phyloP scores from a whole-genome alignment of 2,888 invertebrate genomes.

The Schrankia costaestrigalis region DNA sequence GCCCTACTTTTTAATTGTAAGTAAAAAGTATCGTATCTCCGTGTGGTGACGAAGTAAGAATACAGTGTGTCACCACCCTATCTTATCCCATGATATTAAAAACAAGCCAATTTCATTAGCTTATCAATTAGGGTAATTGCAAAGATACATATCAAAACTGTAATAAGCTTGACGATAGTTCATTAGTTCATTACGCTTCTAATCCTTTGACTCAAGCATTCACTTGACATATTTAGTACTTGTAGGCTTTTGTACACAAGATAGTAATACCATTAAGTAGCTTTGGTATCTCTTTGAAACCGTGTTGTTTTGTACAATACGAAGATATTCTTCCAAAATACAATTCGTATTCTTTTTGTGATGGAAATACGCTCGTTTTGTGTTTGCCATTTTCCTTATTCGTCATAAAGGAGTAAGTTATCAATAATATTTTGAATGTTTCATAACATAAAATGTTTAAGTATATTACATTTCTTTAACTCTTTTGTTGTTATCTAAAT shows the following conservation, averaged over 20 bases:
- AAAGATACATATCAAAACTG: slow-evolving; percentile 1
- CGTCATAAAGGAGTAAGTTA: background rate
- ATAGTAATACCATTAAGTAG: slow-evolving; percentile 14
- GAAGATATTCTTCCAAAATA: background rate
- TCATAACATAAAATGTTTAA: too few relatives aligned
- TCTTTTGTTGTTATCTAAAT: too few relatives aligned
- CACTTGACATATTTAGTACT: slow-evolving; percentile 1
- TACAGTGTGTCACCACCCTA: too few relatives aligned
- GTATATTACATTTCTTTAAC: too few relatives aligned
- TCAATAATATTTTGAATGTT: background rate
- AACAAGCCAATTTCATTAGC: too few relatives aligned
- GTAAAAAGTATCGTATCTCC: too few relatives aligned
- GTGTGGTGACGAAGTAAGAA: too few relatives aligned
- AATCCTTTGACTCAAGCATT: slow-evolving; percentile 9
- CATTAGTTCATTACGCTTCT: too few relatives aligned
- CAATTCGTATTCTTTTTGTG: background rate
- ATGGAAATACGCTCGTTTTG: background rate
- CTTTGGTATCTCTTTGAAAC: slow-evolving; percentile 2
- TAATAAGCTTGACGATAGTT: slow-evolving; percentile 9
- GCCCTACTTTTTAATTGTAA: too few relatives aligned
- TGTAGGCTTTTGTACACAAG: slow-evolving; percentile 7
- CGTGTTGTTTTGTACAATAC: background rate
- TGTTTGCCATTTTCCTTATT: slow-evolving; percentile 1
- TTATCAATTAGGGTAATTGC: slow-evolving; percentile 9
- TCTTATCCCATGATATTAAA: too few relatives aligned